Conservation (phyloP, 1,140 invertebrate genomes). For the Augochlora pura region DNA sequence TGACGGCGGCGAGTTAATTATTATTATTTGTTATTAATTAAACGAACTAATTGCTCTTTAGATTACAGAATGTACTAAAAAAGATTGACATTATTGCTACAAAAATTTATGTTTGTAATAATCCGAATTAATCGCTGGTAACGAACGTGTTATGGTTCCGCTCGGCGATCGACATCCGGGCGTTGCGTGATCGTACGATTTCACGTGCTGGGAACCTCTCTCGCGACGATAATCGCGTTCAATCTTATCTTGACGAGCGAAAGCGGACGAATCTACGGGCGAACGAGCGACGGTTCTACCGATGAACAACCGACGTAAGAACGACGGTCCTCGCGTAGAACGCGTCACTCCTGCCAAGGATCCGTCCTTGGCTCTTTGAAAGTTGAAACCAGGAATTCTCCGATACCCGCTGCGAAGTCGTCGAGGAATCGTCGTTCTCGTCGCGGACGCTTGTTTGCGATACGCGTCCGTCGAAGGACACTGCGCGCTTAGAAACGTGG, state of each 20-base stretch:
- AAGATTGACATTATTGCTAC: no score
- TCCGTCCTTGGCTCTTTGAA: constrained; percentile 2
- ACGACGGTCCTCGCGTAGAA: background rate
- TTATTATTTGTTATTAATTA: no score
- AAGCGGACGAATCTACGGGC: background rate
- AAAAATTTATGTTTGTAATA: no score
- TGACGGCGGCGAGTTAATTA: no score
- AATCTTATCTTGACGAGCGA: background rate
- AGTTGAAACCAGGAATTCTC: constrained; percentile 14
- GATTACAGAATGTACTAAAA: no score
- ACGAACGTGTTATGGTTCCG: no score
- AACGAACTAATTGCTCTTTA: no score
- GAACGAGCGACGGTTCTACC: background rate
- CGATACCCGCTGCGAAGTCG: background rate
- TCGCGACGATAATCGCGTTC: no score
- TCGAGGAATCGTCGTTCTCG: background rate
- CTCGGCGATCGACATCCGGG: no score
- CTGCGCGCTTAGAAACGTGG: no score
- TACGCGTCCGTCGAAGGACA: background rate
- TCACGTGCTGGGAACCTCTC: no score
- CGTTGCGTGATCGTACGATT: background rate
- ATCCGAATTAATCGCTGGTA: no score
- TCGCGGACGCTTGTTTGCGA: background rate
- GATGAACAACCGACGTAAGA: background rate
- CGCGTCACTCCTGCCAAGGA: background rate